phyloP scores from a whole-genome alignment of 2,113 vertebrate genomes.

The Telmatochromis bifrenatus region DNA sequence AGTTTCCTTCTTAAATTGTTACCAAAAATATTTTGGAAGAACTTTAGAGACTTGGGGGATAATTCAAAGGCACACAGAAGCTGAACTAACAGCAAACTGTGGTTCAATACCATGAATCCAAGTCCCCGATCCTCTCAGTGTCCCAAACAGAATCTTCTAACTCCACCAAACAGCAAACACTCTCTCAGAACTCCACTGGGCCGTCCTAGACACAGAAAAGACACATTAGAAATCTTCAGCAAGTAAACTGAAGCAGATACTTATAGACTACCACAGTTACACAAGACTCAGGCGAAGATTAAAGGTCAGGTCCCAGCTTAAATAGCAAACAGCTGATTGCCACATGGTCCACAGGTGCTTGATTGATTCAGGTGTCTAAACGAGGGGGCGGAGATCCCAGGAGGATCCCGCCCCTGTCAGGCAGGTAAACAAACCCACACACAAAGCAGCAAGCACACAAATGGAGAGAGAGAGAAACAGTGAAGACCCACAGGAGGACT shows the following conservation, averaged over 20 bases:
- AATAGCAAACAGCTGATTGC: not conserved
- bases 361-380: not conserved
- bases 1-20: not conserved
- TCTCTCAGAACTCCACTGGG: not conserved
- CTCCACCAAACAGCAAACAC: not conserved
- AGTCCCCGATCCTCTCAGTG: not conserved
- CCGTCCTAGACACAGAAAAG: rapidly evolving
- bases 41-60: not conserved
- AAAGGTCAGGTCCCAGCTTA: not conserved
- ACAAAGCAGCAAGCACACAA: not conserved
- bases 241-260: not conserved
- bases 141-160: not conserved
- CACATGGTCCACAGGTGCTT: not conserved
- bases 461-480: not conserved
- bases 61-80: not conserved
- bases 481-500: not conserved
- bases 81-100: not conserved
- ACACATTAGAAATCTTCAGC: not conserved
- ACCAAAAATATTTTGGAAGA: not conserved
- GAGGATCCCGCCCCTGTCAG: not conserved
- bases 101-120: not conserved
- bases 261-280: not conserved
- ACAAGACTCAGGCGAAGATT: rapidly evolving
- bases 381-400: not conserved
- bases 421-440: not conserved